A percentile compares a stretch with the other conserved stretches of the same genome.
These are phyloP conservation scores for Cavia aperea DNA, from an alignment of 2,113 vertebrate genomes.

Conservation along the genomic window DNA sequence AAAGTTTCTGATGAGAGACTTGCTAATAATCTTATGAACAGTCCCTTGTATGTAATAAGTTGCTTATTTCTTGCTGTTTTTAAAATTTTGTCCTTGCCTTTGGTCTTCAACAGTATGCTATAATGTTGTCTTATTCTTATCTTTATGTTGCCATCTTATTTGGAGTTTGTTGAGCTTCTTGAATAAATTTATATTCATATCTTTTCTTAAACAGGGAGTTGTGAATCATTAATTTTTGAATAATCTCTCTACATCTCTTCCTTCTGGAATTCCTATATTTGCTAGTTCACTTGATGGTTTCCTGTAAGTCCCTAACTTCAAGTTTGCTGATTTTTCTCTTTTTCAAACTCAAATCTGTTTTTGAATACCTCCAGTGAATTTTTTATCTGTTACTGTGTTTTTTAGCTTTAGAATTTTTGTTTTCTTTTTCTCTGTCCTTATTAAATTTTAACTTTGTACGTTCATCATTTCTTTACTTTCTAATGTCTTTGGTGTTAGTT, in stretches of 20 bases:
- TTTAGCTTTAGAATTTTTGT: background rate
- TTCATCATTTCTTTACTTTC: background rate
- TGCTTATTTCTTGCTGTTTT: background rate
- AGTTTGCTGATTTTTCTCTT: background rate
- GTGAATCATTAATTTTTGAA: background rate
- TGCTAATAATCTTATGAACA: background rate
- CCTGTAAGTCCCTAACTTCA: background rate
- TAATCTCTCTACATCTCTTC: background rate
- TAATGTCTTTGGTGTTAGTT: background rate
- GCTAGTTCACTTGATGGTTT: background rate
- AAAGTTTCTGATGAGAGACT: background rate
- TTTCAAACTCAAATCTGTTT: background rate
- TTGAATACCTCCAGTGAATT: background rate
- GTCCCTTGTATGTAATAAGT: background rate
- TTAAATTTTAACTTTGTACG: background rate
- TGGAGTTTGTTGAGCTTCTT: background rate
- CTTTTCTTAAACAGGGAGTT: background rate
- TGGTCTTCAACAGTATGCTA: background rate
- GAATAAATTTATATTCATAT: background rate
- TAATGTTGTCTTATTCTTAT: background rate
- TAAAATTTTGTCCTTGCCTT: background rate
- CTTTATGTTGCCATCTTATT: background rate
- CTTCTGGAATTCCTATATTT: background rate
- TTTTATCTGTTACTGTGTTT: background rate
- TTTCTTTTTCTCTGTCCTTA: background rate